Conservation (phyloP, 2,797 vertebrate genomes). For the Acrocephalus scirpaceus region DNA sequence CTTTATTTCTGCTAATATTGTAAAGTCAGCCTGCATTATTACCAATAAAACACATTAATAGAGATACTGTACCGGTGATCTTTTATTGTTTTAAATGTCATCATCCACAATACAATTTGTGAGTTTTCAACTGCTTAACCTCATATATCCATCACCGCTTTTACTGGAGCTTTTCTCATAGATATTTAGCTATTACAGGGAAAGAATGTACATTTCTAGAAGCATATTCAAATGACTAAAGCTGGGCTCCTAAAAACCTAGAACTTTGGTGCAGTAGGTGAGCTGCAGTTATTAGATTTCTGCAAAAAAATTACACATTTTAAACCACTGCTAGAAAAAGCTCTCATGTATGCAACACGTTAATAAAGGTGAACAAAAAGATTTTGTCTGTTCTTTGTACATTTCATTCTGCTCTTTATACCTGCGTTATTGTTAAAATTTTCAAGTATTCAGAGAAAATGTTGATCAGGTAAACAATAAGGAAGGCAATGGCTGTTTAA, state of each 20-base stretch:
- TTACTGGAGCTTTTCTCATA: constrained; percentile 72
- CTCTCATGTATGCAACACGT: constrained; percentile 62
- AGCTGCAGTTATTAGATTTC: constrained; percentile 73
- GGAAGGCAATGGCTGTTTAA: constrained; percentile 79
- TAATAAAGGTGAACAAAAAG: constrained; percentile 68
- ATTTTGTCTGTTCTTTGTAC: constrained; percentile 58
- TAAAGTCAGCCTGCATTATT: constrained; percentile 47
- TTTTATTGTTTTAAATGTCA: constrained; percentile 74
- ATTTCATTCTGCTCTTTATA: constrained; percentile 74
- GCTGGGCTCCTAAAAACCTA: constrained; percentile 78
- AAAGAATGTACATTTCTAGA: constrained; percentile 71
- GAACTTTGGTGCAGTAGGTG: constrained; percentile 78
- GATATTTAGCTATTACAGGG: constrained; percentile 72
- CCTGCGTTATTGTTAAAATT: constrained; percentile 76
- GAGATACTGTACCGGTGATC: constrained; percentile 46
- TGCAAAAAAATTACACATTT: constrained; percentile 73
- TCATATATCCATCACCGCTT: constrained; percentile 74
- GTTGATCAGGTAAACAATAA: constrained; percentile 78
- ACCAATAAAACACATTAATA: constrained; percentile 73
- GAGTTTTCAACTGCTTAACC: constrained; percentile 71
- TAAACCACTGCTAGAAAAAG: constrained; percentile 74
- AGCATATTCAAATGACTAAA: constrained; percentile 80
- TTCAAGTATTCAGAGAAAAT: constrained; percentile 82
- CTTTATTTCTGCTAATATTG: constrained; percentile 56
- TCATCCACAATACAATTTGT: constrained; percentile 71